Conservation (phyloP, 2,113 vertebrate genomes). For the Cyprinodon brontotheroides region DNA sequence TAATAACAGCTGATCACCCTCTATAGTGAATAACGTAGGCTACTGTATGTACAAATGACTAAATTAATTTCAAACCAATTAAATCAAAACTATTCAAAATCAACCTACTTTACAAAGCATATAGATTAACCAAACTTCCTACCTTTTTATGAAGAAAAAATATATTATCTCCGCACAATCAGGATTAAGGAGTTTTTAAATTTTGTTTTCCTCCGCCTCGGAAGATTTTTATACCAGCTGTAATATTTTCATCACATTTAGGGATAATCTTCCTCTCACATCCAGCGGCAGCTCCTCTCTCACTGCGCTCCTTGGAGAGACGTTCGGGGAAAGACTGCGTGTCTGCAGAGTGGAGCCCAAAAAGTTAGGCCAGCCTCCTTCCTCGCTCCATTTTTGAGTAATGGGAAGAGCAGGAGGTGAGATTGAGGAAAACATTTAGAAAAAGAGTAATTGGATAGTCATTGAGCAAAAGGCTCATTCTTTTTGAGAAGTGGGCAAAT, state of each 20-base stretch:
- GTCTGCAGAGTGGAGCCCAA: conserved; percentile 60
- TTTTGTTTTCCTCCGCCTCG: conserved; percentile 42
- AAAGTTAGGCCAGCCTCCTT: conserved; percentile 69
- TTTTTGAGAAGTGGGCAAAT: too few species aligned
- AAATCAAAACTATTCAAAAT: neutral
- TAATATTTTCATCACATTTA: conserved; percentile 65
- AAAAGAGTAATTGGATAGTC: neutral
- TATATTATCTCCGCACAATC: conserved; percentile 50
- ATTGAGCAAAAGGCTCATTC: neutral
- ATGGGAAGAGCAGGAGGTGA: conserved; percentile 26
- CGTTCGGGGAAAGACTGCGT: conserved; percentile 59
- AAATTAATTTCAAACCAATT: too few species aligned
- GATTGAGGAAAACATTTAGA: neutral
- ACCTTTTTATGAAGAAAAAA: conserved; percentile 58
- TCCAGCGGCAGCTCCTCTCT: conserved; percentile 59
- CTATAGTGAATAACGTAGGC: neutral
- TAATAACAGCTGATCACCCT: neutral
- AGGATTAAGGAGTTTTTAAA: neutral
- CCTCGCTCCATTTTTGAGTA: conserved; percentile 36
- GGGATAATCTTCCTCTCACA: conserved; percentile 55
- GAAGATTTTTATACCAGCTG: conserved; percentile 22
- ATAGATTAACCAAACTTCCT: conserved; percentile 30
- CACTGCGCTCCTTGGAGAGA: conserved; percentile 34
- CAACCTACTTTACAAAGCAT: neutral
- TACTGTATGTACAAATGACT: too few species aligned